Conservation (phyloP, 2,797 vertebrate genomes). For the Atherinosoma microstoma region DNA sequence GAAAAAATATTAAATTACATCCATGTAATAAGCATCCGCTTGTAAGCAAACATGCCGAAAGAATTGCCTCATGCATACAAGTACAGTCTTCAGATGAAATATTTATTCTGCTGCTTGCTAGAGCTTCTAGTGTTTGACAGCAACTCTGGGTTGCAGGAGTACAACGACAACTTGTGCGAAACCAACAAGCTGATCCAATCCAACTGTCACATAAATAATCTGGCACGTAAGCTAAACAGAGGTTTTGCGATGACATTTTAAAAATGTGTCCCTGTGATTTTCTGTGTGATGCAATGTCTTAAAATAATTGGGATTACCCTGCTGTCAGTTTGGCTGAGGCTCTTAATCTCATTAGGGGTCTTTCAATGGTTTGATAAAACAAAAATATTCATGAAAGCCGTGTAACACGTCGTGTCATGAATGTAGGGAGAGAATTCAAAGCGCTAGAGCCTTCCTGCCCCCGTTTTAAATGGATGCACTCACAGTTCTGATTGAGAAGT, state of each 20-base stretch:
- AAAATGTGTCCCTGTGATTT: neutral
- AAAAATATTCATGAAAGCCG: neutral
- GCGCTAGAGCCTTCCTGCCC: slow-evolving; percentile 8
- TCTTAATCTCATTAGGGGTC: slow-evolving; percentile 1
- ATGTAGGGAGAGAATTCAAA: neutral
- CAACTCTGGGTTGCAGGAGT: neutral
- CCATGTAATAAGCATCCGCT: neutral
- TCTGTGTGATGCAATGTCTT: slow-evolving; percentile 3
- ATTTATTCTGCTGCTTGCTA: neutral
- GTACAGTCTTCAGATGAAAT: slow-evolving; percentile 24
- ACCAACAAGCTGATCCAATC: neutral
- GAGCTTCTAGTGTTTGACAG: neutral
- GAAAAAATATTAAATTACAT: neutral
- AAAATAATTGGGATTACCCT: slow-evolving; percentile 8
- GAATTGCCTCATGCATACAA: slow-evolving; percentile 1
- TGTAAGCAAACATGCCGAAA: slow-evolving; percentile 1
- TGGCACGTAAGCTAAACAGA: neutral
- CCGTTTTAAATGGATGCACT: slow-evolving; percentile 12
- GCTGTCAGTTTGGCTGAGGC: neutral
- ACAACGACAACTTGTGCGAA: neutral
- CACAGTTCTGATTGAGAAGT: slow-evolving; percentile 13
- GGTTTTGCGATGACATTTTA: neutral
- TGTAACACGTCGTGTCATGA: neutral
- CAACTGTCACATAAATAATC: neutral
- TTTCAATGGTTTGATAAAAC: slow-evolving; percentile 4